These are phyloP conservation scores for roundworm (Caenorhabditis elegans) DNA, from an alignment of 1,140 invertebrate species.

Conservation along the genomic window WBcel235 BX284605.5:20825501-20826000, in stretches of 20 bases:
- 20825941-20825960: background rate
- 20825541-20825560: conserved; percentile 21
- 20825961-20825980: too few species aligned
- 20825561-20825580: background rate
- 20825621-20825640: background rate
- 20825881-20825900: background rate
- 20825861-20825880: conserved; percentile 20
- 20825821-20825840: conserved; percentile 30
- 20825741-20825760: conserved; percentile 5
- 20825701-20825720: too few species aligned
- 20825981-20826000: too few species aligned
- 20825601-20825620: background rate
- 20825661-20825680: too few species aligned
- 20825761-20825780: conserved; percentile 1
- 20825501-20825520: background rate
- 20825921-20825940: background rate
- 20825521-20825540: background rate
- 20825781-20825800: conserved; percentile 1
- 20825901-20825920: background rate
- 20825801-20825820: conserved; percentile 27
- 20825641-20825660: too few species aligned
- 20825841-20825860: background rate
- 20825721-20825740: too few species aligned
- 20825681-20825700: too few species aligned
- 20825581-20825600: background rate